A percentile compares a stretch with the other conserved stretches of the same genome.
Evolutionary conservation across 2,888 invertebrate species (phyloP).

Genomic region (Osedax frankpressi): DNA sequence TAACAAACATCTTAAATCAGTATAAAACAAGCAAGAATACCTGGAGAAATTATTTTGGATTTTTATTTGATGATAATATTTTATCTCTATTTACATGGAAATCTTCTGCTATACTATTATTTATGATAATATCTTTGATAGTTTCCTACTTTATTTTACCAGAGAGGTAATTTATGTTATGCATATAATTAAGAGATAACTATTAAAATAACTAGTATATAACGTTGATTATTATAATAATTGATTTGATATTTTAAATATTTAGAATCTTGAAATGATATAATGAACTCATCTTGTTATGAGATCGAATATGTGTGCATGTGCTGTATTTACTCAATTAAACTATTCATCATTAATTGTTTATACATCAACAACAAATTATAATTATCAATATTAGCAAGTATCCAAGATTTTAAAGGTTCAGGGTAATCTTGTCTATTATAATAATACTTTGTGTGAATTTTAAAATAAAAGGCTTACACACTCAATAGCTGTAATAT

Average conservation of each 20-base stretch:
- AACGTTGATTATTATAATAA: neutral
- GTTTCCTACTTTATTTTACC: neutral
- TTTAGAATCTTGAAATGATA: neutral
- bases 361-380: no score
- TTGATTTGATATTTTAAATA: neutral
- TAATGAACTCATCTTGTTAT: neutral
- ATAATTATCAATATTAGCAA: no score
- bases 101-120: neutral
- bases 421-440: no score
- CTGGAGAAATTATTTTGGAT: neutral
- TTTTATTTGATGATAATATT: neutral
- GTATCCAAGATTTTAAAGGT: no score
- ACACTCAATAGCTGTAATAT: no score
- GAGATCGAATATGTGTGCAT: no score
- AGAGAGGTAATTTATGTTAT: neutral
- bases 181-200: neutral
- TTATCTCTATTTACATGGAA: neutral
- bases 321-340: no score
- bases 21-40: neutral
- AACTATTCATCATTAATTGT: no score
- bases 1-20: neutral
- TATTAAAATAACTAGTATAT: neutral
- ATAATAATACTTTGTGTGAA: no score
- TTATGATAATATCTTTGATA: neutral
- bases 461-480: no score